Conservation (phyloP, 2,113 vertebrate genomes). For the Delphinapterus leucas region DNA sequence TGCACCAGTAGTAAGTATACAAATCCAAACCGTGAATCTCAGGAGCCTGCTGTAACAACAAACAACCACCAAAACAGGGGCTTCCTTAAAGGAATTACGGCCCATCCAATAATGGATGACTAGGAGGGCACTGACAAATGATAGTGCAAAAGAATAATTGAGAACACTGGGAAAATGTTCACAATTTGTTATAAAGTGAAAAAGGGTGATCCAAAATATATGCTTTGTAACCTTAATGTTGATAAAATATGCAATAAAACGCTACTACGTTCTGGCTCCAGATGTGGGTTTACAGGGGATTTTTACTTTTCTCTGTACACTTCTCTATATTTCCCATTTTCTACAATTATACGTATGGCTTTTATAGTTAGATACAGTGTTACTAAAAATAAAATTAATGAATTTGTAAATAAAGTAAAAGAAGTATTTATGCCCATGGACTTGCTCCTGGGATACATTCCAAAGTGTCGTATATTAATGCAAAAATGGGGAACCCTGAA, state of each 20-base stretch:
- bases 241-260: neutral
- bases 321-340: neutral
- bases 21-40: neutral
- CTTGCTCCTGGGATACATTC: neutral
- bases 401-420: neutral
- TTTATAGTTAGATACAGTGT: neutral
- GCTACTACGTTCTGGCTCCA: neutral
- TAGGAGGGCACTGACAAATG: neutral
- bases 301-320: neutral
- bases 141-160: too few species aligned
- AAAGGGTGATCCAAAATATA: neutral
- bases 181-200: neutral
- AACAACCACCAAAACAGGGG: neutral
- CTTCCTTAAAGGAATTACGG: neutral
- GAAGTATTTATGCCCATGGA: neutral
- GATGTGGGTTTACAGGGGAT: neutral
- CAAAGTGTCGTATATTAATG: too few species aligned
- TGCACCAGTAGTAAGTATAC: accelerated
- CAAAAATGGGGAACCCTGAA: neutral
- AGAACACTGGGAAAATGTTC: neutral
- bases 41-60: neutral
- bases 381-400: slow-evolving; percentile 5
- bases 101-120: too few species aligned
- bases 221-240: neutral
- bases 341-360: neutral